Percentiles rank a stretch among this genome's conserved stretches.
Evolutionary conservation across 2,888 invertebrate genomes (phyloP).

Genomic region (Luperina testacea): DNA sequence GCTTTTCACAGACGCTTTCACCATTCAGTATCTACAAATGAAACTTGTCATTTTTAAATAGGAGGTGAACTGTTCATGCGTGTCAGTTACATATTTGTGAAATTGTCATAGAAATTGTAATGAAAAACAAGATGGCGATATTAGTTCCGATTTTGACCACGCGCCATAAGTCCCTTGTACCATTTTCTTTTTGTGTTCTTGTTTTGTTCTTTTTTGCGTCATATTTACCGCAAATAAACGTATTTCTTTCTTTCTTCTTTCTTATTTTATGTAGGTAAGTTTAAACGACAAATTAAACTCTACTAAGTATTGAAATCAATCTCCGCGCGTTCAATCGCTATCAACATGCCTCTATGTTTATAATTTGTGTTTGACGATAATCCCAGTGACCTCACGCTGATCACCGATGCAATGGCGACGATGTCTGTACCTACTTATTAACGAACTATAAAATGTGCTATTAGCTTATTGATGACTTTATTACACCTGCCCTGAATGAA

Average conservation of each 20-base stretch:
- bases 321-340: constrained; percentile 16
- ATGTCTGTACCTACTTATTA: constrained; percentile 27
- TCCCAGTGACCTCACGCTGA: constrained; percentile 67
- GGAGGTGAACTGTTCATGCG: no score
- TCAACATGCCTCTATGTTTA: constrained; percentile 38
- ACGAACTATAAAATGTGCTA: constrained; percentile 1
- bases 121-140: background rate
- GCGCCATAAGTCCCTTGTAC: background rate
- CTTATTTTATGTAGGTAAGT: background rate
- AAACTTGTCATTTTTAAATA: no score
- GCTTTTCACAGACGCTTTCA: no score
- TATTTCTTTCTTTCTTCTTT: no score
- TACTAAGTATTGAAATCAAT: constrained; percentile 16
- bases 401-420: constrained; percentile 59
- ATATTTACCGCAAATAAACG: no score
- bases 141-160: no score
- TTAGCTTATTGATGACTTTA: constrained; percentile 24
- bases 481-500: constrained; percentile 33
- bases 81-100: background rate
- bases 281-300: background rate
- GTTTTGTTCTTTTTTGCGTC: no score
- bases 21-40: no score
- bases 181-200: no score
- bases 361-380: constrained; percentile 62
- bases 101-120: background rate